phyloP scores from a whole-genome alignment of 2,888 invertebrate genomes.

The Cartodere bifasciata region DNA sequence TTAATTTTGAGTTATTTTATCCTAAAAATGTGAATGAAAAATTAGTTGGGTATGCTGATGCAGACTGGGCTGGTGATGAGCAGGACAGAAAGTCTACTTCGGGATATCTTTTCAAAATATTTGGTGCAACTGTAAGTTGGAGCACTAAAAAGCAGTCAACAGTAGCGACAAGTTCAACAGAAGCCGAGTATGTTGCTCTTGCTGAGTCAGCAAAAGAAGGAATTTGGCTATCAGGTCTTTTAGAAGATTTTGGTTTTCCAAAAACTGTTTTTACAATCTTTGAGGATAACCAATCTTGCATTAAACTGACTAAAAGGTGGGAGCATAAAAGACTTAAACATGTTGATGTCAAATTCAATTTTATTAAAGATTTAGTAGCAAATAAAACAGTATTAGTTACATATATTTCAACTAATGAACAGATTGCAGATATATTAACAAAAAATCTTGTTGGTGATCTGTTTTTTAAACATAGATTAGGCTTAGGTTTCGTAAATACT shows the following conservation, averaged over 20 bases:
- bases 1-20: constrained; percentile 10
- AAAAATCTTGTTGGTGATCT: too few species aligned
- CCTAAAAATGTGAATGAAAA: constrained; percentile 1
- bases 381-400: constrained; percentile 4
- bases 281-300: constrained; percentile 14
- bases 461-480: too few species aligned
- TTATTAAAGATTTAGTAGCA: constrained; percentile 3
- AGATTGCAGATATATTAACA: too few species aligned
- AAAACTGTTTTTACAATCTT: constrained; percentile 5
- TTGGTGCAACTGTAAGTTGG: constrained; percentile 23
- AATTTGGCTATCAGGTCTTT: constrained; percentile 20
- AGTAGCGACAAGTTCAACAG: constrained; percentile 24
- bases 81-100: constrained; percentile 21
- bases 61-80: constrained; percentile 22
- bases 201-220: constrained; percentile 19
- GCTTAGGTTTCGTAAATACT: too few species aligned
- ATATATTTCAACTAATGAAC: too few species aligned
- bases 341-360: constrained; percentile 10
- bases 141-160: constrained; percentile 21
- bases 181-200: constrained; percentile 26
- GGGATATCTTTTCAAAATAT: constrained; percentile 22
- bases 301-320: constrained; percentile 8
- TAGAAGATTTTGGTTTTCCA: constrained; percentile 16
- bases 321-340: constrained; percentile 10
- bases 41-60: constrained; percentile 19